These are phyloP conservation scores for Nudaria mundana DNA, from an alignment of 2,888 invertebrate genomes.

Conservation along the genomic window DNA sequence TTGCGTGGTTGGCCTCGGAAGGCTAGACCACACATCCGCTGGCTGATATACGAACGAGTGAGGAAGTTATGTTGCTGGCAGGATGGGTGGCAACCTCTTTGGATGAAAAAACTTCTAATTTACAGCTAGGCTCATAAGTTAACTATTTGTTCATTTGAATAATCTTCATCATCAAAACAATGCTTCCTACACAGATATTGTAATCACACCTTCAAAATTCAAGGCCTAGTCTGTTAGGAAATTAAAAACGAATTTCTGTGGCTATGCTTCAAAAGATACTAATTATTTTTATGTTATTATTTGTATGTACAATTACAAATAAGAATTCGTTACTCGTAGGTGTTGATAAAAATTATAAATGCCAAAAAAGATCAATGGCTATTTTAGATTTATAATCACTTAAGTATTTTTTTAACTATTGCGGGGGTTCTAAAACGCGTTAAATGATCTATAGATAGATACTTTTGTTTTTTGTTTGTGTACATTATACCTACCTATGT, in stretches of 20 bases:
- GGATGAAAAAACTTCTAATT: conserved; percentile 1
- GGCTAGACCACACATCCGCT: conserved; percentile 11
- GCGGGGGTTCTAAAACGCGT: too few species aligned
- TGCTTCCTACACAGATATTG: conserved; percentile 26
- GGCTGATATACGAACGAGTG: conserved; percentile 7
- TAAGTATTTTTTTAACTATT: too few species aligned
- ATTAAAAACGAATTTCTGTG: conserved; percentile 20
- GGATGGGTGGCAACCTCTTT: conserved; percentile 1
- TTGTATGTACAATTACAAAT: background rate
- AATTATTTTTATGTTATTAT: conserved; percentile 6
- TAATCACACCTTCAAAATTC: conserved; percentile 16
- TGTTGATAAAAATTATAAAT: too few species aligned
- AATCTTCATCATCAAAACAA: conserved; percentile 8
- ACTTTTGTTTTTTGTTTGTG: too few species aligned
- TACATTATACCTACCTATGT: too few species aligned
- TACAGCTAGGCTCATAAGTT: background rate
- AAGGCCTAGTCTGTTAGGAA: conserved; percentile 20
- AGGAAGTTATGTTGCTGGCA: conserved; percentile 1
- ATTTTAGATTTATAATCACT: too few species aligned
- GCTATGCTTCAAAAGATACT: conserved; percentile 2
- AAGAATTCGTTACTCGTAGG: background rate
- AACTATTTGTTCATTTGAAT: background rate
- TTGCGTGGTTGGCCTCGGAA: conserved; percentile 4
- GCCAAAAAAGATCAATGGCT: too few species aligned
- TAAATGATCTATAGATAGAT: too few species aligned